phyloP scores from a whole-genome alignment of 2,888 invertebrate genomes.

The Drosophila eohydei region DNA sequence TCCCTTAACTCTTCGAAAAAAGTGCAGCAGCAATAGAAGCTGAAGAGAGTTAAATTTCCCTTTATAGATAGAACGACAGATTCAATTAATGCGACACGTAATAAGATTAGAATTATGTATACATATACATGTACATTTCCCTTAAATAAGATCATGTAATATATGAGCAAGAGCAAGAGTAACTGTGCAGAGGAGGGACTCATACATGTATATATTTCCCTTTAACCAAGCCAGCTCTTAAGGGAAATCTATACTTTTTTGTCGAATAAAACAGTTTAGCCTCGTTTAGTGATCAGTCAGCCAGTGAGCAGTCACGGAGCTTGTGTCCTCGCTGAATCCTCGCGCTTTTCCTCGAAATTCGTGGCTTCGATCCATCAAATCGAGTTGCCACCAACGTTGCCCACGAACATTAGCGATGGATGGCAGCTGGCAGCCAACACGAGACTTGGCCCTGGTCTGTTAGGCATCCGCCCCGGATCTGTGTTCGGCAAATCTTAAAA shows the following conservation, averaged over 20 bases:
- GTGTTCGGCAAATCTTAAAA: conserved; percentile 74
- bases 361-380: conserved; percentile 37
- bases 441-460: conserved; percentile 21
- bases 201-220: conserved; percentile 1
- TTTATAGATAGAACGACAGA: not conserved
- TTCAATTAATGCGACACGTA: not conserved
- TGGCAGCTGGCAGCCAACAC: conserved; percentile 60
- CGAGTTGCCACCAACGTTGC: conserved; percentile 67
- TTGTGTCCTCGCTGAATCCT: conserved; percentile 25
- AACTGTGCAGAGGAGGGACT: not conserved
- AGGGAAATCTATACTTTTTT: conserved; percentile 27
- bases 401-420: conserved; percentile 22
- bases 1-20: not conserved
- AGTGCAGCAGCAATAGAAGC: not conserved
- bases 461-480: conserved; percentile 66
- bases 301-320: conserved; percentile 47
- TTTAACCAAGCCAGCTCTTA: not conserved
- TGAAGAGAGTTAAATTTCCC: not conserved
- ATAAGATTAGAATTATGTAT: not conserved
- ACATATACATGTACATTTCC: no score
- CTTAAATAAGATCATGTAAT: not conserved
- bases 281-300: conserved; percentile 41
- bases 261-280: not conserved
- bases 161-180: not conserved
- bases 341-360: conserved; percentile 70